A percentile compares a stretch with the other conserved stretches of the same genome.
Evolutionary conservation across 1,140 invertebrate species (phyloP).

Genomic region (Trialeurodes vaporariorum): DNA sequence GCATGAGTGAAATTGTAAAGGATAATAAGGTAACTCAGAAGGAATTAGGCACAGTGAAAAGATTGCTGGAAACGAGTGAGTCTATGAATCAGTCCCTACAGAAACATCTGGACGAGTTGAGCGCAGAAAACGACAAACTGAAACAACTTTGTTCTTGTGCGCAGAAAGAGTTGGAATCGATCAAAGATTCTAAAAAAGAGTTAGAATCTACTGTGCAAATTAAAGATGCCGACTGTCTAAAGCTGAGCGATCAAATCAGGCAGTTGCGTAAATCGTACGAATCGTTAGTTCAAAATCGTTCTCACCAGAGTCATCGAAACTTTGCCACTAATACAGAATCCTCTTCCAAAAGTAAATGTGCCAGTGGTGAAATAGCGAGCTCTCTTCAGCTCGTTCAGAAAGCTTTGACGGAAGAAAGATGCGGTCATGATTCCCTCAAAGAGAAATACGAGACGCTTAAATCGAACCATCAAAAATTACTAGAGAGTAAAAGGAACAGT

Average conservation of each 20-base stretch:
- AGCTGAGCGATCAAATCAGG: not conserved
- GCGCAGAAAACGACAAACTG: not conserved
- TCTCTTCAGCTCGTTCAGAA: not conserved
- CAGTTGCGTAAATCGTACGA: no score
- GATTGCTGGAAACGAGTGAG: not conserved
- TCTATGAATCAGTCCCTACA: not conserved
- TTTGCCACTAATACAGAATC: no score
- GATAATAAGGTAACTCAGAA: not conserved
- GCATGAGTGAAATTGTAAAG: not conserved
- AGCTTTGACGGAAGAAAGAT: not conserved
- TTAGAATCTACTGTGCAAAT: not conserved
- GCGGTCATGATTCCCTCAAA: not conserved
- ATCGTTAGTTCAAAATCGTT: no score
- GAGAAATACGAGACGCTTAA: not conserved
- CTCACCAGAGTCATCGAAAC: no score
- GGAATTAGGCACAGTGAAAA: not conserved
- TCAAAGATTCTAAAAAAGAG: not conserved
- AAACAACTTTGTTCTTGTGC: not conserved
- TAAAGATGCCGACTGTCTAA: not conserved
- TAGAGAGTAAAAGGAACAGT: not conserved
- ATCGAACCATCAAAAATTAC: not conserved
- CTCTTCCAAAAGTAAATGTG: no score
- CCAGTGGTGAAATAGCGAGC: no score
- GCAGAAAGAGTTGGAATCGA: not conserved
- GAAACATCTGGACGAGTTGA: not conserved